Percentiles rank a stretch among this genome's conserved stretches.
These are phyloP conservation scores for Spodoptera litura DNA, from an alignment of 1,140 invertebrate genomes.

Conservation along the genomic window DNA sequence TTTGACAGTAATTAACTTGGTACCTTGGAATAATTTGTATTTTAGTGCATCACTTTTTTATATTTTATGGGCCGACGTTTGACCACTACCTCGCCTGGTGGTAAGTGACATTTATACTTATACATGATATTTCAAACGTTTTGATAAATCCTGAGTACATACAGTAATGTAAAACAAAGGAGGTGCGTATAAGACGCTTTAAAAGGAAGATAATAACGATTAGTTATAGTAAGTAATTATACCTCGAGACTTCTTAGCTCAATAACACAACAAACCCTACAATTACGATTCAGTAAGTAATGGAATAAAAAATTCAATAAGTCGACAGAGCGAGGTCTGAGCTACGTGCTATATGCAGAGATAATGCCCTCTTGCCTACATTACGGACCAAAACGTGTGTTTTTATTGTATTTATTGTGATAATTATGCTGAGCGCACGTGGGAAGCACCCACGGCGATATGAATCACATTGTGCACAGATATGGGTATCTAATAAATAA, in stretches of 20 bases:
- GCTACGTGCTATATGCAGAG: conserved; percentile 3
- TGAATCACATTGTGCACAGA: conserved; percentile 34
- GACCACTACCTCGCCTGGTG: too few relatives aligned
- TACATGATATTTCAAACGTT: too few relatives aligned
- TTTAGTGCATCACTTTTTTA: too few relatives aligned
- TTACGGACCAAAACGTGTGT: conserved; percentile 29
- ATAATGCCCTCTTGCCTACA: conserved; percentile 22
- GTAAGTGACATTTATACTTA: too few relatives aligned
- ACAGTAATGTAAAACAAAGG: too few relatives aligned
- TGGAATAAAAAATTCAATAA: conserved; percentile 28
- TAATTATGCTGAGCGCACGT: conserved; percentile 35
- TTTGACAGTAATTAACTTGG: too few relatives aligned
- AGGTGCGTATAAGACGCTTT: too few relatives aligned
- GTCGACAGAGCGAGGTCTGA: conserved; percentile 14
- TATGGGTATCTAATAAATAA: conserved; percentile 37
- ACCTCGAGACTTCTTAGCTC: not conserved
- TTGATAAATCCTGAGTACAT: too few relatives aligned
- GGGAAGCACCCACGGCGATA: conserved; percentile 36
- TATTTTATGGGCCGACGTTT: too few relatives aligned
- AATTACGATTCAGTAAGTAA: not conserved
- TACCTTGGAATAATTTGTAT: too few relatives aligned
- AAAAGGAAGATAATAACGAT: too few relatives aligned
- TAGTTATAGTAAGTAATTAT: not conserved
- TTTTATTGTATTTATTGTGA: conserved; percentile 44
- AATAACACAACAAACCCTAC: conserved; percentile 14